Percentiles rank a stretch among this genome's conserved stretches.
phyloP scores from a whole-genome alignment of 1,140 invertebrate species.

The Heliconius nattereri region DNA sequence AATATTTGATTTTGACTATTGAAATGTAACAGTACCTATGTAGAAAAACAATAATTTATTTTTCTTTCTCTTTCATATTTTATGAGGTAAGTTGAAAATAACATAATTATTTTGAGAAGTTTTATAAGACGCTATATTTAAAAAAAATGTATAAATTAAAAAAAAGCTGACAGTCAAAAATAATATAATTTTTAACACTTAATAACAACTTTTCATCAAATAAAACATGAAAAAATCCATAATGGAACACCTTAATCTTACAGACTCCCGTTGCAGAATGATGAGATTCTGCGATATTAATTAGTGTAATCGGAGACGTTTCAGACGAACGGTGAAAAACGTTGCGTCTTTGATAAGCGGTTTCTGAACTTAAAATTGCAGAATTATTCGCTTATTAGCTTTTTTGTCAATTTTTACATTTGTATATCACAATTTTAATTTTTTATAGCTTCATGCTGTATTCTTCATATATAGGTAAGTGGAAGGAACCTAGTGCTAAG shows the following conservation, averaged over 20 bases:
- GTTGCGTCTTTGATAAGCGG: background rate
- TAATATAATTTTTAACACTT: background rate
- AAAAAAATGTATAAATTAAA: too few species aligned
- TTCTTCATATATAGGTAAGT: too few species aligned
- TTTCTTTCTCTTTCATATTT: too few species aligned
- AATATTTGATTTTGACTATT: background rate
- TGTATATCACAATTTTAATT: too few species aligned
- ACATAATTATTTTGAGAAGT: too few species aligned
- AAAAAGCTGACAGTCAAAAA: background rate
- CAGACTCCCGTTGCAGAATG: slow-evolving; percentile 63
- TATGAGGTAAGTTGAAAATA: too few species aligned
- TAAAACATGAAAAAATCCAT: slow-evolving; percentile 55
- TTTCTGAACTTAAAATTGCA: background rate
- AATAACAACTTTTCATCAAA: slow-evolving; percentile 42
- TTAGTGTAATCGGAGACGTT: slow-evolving; percentile 55
- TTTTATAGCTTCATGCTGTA: too few species aligned
- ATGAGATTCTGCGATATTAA: slow-evolving; percentile 74
- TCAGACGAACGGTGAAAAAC: slow-evolving; percentile 38
- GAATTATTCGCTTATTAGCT: background rate
- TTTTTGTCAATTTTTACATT: too few species aligned
- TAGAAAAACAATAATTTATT: too few species aligned
- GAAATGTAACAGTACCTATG: background rate
- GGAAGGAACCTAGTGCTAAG: too few species aligned
- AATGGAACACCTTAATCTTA: slow-evolving; percentile 76
- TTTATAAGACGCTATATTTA: too few species aligned